Conservation (phyloP, 2,113 vertebrate genomes). For the Anolis sagrei region DNA sequence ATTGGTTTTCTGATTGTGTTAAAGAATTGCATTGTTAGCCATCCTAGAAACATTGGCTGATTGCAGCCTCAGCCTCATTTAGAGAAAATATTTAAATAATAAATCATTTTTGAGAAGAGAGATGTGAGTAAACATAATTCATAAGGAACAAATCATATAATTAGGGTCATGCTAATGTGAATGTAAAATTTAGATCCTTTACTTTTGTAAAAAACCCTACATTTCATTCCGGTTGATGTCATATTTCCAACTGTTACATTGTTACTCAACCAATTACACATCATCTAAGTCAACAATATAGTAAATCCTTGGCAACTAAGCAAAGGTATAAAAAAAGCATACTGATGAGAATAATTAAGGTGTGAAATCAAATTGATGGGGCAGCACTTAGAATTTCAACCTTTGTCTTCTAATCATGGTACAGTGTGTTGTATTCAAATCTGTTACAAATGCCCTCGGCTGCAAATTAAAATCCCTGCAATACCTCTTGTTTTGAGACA, state of each 20-base stretch:
- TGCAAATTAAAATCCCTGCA: not conserved
- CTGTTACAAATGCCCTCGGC: not conserved
- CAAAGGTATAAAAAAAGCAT: not conserved
- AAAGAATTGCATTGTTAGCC: not conserved
- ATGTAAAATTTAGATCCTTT: not conserved
- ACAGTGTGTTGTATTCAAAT: not conserved
- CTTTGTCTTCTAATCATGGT: not conserved
- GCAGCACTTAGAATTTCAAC: slow-evolving; percentile 3
- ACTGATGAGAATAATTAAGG: not conserved
- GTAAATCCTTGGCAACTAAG: not conserved
- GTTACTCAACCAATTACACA: slow-evolving; percentile 9
- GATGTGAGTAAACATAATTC: not conserved
- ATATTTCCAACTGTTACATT: not conserved
- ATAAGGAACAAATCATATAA: not conserved
- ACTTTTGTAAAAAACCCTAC: not conserved
- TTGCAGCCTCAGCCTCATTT: not conserved
- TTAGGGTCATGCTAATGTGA: not conserved
- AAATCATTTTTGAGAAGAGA: not conserved
- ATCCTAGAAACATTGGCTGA: too few relatives aligned
- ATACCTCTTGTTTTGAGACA: not conserved
- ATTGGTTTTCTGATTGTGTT: not conserved
- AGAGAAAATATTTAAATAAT: not conserved
- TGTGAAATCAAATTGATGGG: slow-evolving; percentile 5
- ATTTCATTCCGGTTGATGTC: not conserved
- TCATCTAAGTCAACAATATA: not conserved